Evolutionary conservation across 2,888 invertebrate genomes (phyloP).

Genomic region (Tanypteryx hageni): DNA sequence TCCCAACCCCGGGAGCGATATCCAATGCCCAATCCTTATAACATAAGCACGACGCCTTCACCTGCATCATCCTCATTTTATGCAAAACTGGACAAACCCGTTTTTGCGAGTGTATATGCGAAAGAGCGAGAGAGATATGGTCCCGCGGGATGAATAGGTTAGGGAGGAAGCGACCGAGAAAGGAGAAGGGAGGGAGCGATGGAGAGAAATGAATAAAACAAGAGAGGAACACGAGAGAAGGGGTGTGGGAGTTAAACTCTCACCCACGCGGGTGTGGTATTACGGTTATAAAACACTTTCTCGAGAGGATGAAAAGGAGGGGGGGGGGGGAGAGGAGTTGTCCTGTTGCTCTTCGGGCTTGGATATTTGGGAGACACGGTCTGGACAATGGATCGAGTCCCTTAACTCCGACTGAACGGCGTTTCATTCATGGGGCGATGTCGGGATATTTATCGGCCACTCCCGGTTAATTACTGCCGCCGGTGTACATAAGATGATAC

Average conservation of each 20-base stretch:
- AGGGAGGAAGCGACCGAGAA: conserved; percentile 12
- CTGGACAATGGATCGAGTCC: neutral
- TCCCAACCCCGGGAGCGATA: conserved; percentile 12
- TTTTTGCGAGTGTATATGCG: conserved; percentile 29
- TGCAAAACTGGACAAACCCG: conserved; percentile 56
- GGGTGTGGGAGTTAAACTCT: neutral
- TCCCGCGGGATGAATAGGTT: conserved; percentile 30
- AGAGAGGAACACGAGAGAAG: neutral
- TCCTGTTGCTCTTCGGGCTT: neutral
- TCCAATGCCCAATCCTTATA: neutral
- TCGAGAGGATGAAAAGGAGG: neutral
- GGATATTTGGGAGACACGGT: neutral
- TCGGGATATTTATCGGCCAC: neutral
- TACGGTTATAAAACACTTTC: conserved; percentile 64
- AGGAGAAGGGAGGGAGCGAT: conserved; percentile 26
- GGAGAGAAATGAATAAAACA: neutral
- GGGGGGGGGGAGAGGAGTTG: neutral
- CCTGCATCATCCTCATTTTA: conserved; percentile 42
- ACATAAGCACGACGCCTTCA: conserved; percentile 2
- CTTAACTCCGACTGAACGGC: neutral
- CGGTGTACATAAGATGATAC: neutral
- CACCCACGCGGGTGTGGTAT: conserved; percentile 34
- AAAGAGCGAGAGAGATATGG: conserved; percentile 32
- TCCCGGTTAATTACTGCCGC: neutral
- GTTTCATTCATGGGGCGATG: neutral